Evolutionary conservation across 1,140 invertebrate species (phyloP), one percentile per base, ranked within the genome.

Genomic region (Cydia splendana): DNA sequence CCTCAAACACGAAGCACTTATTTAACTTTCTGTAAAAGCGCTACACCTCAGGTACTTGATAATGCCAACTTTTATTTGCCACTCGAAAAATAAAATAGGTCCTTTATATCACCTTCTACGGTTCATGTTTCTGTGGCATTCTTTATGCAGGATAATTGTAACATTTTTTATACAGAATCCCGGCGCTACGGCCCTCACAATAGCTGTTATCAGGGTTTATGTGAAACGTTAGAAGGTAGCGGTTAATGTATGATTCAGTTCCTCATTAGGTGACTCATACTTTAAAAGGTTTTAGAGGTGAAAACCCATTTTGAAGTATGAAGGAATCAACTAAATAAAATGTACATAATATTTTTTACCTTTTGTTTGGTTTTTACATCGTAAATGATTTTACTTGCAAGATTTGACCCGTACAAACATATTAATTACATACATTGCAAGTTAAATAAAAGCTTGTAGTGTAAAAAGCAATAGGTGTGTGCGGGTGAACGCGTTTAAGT

Each of bases 201-300:
- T 76, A 81, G 84, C 77, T 77, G 76, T 85, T 86, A 87, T 87
- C 82, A 75, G 74, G 38, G 82, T 84, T 81, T 89, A 81, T 77
- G 76, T 80, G 80, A 80, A 85, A 84, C 83, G 83, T 87, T 85
- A 85, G 79, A 82, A 85, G 81, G 75, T 84, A 88, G 84, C 87
- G 83, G 87, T 88, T 77, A 24, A 78, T 81, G 76, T 76, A 75
- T 78, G 74, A 69, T 69, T 69, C 65, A 69, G 65, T 69, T 69
- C 65, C 30, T 69, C 65, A 69, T 69, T 69, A 69, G 65, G 79
- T 89, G 89, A 91, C 81, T 91, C 89, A 91, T 82, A 24, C 78
- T 78, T 82, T 83, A 65, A 76, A 76, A 71, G 84, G 15, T 62
- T 62, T 62, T 20, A 20, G 53, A 62, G 53, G 9, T 12, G 57